Base-by-base conservation (phyloP, 2,797 vertebrate species). In the Pteronotus mesoamericanus region DNA sequence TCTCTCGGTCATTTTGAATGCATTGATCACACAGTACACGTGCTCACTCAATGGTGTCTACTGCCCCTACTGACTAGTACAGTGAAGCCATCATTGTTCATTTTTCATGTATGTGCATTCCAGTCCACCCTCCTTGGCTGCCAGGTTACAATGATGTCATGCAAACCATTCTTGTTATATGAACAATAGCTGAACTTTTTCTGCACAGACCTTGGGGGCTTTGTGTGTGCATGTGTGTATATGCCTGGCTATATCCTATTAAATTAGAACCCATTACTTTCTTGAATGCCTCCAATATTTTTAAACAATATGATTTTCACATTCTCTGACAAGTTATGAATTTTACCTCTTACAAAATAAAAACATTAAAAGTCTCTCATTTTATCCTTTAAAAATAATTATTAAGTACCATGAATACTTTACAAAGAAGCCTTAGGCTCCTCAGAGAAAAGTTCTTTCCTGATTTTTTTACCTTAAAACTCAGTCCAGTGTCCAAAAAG, bases 241-340 rank as follows among this genome's bases (percentile, higher is more conserved):
- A 71, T 83, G 22, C 16, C 55, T 92, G 44, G 7, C 24, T n/a
- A 68, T 69, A 96, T 53, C 34, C 34, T 75, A 79, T 32, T 89
- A 21, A 93, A 94, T 86, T 90, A 93, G 34, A 92, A 95, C 80
- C 64, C 46, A 85, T 90, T 94, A 74, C 10, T 94, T 93, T 95
- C 61, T 34, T 79, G 19, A 75, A 83, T 74, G 48, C 1, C 44
- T 94, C 39, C 72, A 84, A 29, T 59, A 66, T 91, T 93, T 89
- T 69, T 32, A 10, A 95, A 90, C 2, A 82, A 74, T 83, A 46
- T 71, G 26, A 7, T 79, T 85, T 97, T 83, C 34, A 78, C 53
- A 92, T 96, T 88, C 29, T 46, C 64, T 90, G 77, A 88, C 64
- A 75, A 69, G 21, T 77, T 92, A 92, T 88, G 48, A 90, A 6